Evolutionary conservation across 2,797 vertebrate genomes (phyloP).

Genomic region (Erpetoichthys calabaricus): DNA sequence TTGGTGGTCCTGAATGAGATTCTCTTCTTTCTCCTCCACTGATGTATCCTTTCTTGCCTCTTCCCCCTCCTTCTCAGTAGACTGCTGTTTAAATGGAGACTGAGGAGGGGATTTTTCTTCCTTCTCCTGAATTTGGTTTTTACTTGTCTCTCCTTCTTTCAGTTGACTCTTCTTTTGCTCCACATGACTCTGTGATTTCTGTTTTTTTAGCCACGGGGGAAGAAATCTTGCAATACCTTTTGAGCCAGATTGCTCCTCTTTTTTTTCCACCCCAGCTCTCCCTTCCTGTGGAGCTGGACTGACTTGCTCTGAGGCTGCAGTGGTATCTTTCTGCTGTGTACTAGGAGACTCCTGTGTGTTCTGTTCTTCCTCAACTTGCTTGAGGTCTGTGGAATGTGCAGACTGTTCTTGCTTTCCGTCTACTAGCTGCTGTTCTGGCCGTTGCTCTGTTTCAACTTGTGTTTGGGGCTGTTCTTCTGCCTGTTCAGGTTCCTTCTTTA

Average conservation of each 20-base stretch:
- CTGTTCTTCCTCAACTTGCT: slow-evolving; percentile 8
- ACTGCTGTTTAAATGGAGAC: slow-evolving; percentile 34
- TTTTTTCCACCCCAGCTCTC: slow-evolving; percentile 26
- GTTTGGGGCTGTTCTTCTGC: slow-evolving; percentile 45
- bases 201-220: slow-evolving; percentile 92
- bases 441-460: slow-evolving; percentile 33
- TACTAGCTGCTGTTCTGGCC: slow-evolving; percentile 20
- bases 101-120: slow-evolving; percentile 22
- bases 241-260: slow-evolving; percentile 45
- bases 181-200: slow-evolving; percentile 74
- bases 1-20: too few species aligned
- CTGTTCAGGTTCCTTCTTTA: slow-evolving; percentile 56
- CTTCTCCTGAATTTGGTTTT: slow-evolving; percentile 18
- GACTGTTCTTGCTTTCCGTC: neutral
- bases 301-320: slow-evolving; percentile 6
- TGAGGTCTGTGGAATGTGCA: neutral
- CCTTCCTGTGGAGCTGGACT: slow-evolving; percentile 21
- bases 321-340: slow-evolving; percentile 1
- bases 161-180: slow-evolving; percentile 20
- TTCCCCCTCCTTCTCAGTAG: slow-evolving; percentile 44
- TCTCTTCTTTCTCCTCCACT: slow-evolving; percentile 15
- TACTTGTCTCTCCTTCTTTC: slow-evolving; percentile 15
- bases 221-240: slow-evolving; percentile 86
- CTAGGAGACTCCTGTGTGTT: slow-evolving; percentile 15
- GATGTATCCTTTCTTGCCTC: slow-evolving; percentile 37